Percentiles rank a stretch among this genome's conserved stretches.
Conservation (phyloP, 2,113 vertebrate genomes). For the Hucho hucho region DNA sequence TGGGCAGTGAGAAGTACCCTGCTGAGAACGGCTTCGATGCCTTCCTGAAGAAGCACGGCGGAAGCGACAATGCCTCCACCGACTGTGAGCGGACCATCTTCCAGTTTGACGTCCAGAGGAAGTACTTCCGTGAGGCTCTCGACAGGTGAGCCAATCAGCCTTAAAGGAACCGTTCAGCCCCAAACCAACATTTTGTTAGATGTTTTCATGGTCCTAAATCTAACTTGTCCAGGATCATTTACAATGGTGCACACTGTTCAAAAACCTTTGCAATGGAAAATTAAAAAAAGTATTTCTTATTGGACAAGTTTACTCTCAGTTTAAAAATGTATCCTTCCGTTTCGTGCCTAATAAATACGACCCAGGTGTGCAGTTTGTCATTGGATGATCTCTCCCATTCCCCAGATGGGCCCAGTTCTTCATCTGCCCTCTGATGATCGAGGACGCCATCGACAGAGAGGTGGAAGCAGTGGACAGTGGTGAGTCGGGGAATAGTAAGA, state of each 20-base stretch:
- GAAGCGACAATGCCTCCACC: slow-evolving; percentile 93
- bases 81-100: slow-evolving; percentile 95
- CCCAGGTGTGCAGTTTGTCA: too few relatives aligned
- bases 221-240: too few relatives aligned
- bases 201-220: too few relatives aligned
- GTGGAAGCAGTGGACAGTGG: slow-evolving; percentile 97
- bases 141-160: slow-evolving; percentile 79
- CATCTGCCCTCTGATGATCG: slow-evolving; percentile 93
- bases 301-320: too few relatives aligned
- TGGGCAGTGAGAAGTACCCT: slow-evolving; percentile 96
- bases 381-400: too few relatives aligned
- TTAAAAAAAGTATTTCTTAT: too few relatives aligned
- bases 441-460: slow-evolving; percentile 92
- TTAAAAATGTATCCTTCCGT: too few relatives aligned
- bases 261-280: too few relatives aligned
- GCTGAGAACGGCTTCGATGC: slow-evolving; percentile 95
- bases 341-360: too few relatives aligned
- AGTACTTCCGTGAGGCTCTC: slow-evolving; percentile 89
- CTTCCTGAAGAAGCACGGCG: slow-evolving; percentile 94
- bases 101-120: slow-evolving; percentile 94
- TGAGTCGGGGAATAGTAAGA: slow-evolving; percentile 62
- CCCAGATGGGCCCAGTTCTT: slow-evolving; percentile 97
- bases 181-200: too few relatives aligned
- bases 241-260: too few relatives aligned
- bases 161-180: too few relatives aligned